A percentile compares a stretch with the other conserved stretches of the same genome.
Conservation (phyloP, 2,797 vertebrate species). For the Pelodytes ibericus region DNA sequence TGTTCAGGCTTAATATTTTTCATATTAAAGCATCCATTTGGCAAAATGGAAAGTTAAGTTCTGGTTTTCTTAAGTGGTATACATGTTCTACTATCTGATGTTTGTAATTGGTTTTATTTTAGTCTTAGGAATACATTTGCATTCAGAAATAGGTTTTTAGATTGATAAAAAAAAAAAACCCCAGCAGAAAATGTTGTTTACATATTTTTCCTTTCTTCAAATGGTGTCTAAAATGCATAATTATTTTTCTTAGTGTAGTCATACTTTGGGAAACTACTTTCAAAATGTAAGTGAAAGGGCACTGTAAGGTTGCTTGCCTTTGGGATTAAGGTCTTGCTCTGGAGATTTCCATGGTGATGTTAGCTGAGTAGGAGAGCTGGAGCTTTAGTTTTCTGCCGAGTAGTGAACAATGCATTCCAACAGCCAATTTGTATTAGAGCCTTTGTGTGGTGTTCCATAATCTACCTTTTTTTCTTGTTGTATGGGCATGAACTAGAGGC, state of each 20-base stretch:
- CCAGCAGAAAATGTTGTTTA: no score
- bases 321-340: constrained; percentile 38
- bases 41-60: no score
- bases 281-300: constrained; percentile 46
- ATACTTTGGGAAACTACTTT: constrained; percentile 34
- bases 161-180: no score
- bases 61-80: no score
- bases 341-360: constrained; percentile 43
- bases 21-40: no score
- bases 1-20: no score
- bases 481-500: constrained; percentile 8
- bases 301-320: constrained; percentile 45
- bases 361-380: constrained; percentile 37
- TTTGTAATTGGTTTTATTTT: no score
- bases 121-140: no score
- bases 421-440: constrained; percentile 33
- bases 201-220: no score
- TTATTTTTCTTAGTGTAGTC: constrained; percentile 23
- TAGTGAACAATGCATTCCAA: constrained; percentile 52
- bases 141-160: no score
- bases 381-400: constrained; percentile 34
- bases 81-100: no score
- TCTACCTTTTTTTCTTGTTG: constrained; percentile 34
- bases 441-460: constrained; percentile 21
- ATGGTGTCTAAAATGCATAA: constrained; percentile 5